These are phyloP conservation scores for Brachionus koreanus DNA, from an alignment of 1,140 invertebrate species.

Conservation along the genomic window DNA sequence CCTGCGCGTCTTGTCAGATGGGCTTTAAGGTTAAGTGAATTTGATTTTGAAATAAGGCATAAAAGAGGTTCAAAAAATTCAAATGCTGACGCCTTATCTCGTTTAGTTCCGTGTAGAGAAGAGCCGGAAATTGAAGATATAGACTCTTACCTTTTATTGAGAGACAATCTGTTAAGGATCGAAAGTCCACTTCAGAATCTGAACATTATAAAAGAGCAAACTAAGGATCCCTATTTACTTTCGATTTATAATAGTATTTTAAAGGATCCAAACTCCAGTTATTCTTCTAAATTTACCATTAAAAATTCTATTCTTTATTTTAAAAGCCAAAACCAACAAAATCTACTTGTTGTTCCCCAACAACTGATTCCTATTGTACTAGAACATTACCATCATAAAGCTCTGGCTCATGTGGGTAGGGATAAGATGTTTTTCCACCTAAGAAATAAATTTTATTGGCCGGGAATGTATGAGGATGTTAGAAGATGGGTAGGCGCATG, in stretches of 20 bases:
- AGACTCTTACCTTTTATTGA: background rate
- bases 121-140: constrained; percentile 13
- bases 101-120: background rate
- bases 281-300: background rate
- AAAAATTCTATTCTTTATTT: background rate
- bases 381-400: background rate
- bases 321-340: background rate
- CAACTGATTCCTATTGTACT: background rate
- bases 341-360: background rate
- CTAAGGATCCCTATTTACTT: background rate
- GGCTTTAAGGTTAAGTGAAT: constrained; percentile 60
- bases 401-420: constrained; percentile 10
- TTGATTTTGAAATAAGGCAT: constrained; percentile 57
- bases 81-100: constrained; percentile 53
- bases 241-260: background rate
- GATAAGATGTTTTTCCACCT: background rate
- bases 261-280: background rate
- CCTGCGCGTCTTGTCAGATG: constrained; percentile 53
- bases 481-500: background rate
- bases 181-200: background rate
- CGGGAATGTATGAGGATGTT: background rate
- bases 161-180: background rate
- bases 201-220: background rate
- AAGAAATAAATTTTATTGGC: constrained; percentile 27
- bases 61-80: constrained; percentile 51